These are phyloP conservation scores for Pemphigus obesinymphae DNA, from an alignment of 1,140 invertebrate genomes.

Conservation along the genomic window DNA sequence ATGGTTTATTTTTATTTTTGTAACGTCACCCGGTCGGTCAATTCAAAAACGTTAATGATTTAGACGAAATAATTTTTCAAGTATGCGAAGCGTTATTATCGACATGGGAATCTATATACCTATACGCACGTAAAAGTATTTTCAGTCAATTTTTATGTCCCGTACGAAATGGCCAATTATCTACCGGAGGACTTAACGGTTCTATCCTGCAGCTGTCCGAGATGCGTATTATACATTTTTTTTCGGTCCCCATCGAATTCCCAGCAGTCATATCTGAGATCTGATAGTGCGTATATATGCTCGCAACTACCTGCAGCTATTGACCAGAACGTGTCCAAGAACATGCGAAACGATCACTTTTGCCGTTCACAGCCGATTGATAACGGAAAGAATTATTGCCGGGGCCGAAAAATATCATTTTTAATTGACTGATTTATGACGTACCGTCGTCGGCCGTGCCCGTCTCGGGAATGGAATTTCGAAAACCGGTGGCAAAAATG, in stretches of 20 bases:
- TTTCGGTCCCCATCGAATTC: background rate
- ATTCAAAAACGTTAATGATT: too few species aligned
- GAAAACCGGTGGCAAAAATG: constrained; percentile 31
- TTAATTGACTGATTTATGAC: constrained; percentile 36
- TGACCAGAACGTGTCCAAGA: constrained; percentile 32
- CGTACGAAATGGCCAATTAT: too few species aligned
- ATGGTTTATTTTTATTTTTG: too few species aligned
- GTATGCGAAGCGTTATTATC: too few species aligned
- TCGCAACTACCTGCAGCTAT: too few species aligned
- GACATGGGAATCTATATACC: too few species aligned
- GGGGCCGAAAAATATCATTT: background rate
- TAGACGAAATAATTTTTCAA: too few species aligned
- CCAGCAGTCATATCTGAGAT: background rate
- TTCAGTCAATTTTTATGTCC: too few species aligned
- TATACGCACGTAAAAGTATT: too few species aligned
- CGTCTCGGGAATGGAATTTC: background rate
- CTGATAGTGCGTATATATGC: background rate
- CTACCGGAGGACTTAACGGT: background rate
- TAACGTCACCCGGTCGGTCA: too few species aligned
- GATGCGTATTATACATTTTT: background rate
- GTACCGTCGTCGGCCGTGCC: background rate
- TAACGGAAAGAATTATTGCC: constrained; percentile 3
- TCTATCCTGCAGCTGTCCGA: background rate
- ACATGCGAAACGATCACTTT: constrained; percentile 35
- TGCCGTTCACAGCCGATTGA: background rate